phyloP scores from a whole-genome alignment of 2,888 invertebrate genomes.

The Xylocampa areola region DNA sequence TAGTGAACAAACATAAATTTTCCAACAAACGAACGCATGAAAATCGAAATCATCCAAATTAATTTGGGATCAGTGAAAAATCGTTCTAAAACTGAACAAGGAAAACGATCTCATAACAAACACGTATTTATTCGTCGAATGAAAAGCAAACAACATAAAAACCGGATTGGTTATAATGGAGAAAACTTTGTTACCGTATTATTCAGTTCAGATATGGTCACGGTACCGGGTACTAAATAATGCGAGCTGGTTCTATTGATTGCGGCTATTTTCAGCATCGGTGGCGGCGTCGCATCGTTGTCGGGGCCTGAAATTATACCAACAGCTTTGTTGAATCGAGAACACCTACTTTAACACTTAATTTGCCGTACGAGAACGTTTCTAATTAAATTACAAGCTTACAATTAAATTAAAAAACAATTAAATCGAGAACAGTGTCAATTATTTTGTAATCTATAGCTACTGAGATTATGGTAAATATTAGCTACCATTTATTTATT shows the following conservation, averaged over 20 bases:
- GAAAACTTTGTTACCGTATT: slow-evolving; percentile 48
- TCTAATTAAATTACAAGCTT: too few species aligned
- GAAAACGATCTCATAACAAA: slow-evolving; percentile 48
- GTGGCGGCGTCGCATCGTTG: slow-evolving; percentile 50
- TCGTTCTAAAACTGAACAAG: slow-evolving; percentile 20
- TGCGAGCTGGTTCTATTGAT: slow-evolving; percentile 76
- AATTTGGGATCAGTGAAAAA: neutral
- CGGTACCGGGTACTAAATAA: slow-evolving; percentile 66
- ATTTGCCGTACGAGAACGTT: too few species aligned
- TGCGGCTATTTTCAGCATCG: slow-evolving; percentile 76
- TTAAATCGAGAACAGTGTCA: too few species aligned
- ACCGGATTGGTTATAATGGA: slow-evolving; percentile 49
- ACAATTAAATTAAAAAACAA: too few species aligned
- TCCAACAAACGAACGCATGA: neutral
- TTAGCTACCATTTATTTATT: too few species aligned
- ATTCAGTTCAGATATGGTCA: slow-evolving; percentile 49
- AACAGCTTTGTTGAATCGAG: slow-evolving; percentile 31
- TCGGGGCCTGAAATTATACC: slow-evolving; percentile 44
- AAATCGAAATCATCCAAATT: neutral
- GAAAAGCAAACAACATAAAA: slow-evolving; percentile 58
- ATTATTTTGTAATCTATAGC: slow-evolving; percentile 1
- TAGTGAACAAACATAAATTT: neutral
- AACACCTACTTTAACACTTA: slow-evolving; percentile 23
- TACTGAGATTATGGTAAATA: too few species aligned
- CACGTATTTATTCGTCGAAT: slow-evolving; percentile 40